Evolutionary conservation across 2,113 vertebrate genomes (phyloP).

Genomic region (Carettochelys insculpta): DNA sequence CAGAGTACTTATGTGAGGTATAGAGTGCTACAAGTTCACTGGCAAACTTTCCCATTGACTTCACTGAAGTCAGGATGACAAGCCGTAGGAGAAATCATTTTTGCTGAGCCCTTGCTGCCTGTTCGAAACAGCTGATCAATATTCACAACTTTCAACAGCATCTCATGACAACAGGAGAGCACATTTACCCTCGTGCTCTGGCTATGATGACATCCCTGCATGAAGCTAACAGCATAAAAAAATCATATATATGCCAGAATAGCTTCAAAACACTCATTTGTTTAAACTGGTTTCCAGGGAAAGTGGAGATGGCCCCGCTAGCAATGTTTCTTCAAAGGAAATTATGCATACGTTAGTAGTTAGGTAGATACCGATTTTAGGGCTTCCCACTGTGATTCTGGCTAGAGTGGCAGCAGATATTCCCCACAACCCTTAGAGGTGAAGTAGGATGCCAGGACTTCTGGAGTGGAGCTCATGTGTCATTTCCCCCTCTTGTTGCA

Average conservation of each 20-base stretch:
- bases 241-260: neutral
- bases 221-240: neutral
- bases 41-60: no score
- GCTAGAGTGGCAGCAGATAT: neutral
- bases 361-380: neutral
- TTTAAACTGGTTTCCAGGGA: neutral
- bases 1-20: no score
- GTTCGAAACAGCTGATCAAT: neutral
- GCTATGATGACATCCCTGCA: neutral
- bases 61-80: neutral
- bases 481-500: neutral
- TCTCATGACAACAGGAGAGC: neutral
- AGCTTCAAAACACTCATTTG: neutral
- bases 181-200: neutral
- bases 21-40: no score
- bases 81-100: neutral
- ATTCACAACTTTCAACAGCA: neutral
- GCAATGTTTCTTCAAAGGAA: neutral
- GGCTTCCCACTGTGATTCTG: neutral
- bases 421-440: neutral
- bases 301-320: rapidly evolving
- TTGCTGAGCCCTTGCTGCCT: neutral
- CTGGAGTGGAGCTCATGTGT: rapidly evolving
- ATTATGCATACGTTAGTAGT: neutral
- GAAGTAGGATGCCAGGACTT: neutral